Percentiles rank a stretch among this genome's conserved stretches.
Conservation (phyloP, 2,888 invertebrate genomes). For the Lydus trimaculatus region DNA sequence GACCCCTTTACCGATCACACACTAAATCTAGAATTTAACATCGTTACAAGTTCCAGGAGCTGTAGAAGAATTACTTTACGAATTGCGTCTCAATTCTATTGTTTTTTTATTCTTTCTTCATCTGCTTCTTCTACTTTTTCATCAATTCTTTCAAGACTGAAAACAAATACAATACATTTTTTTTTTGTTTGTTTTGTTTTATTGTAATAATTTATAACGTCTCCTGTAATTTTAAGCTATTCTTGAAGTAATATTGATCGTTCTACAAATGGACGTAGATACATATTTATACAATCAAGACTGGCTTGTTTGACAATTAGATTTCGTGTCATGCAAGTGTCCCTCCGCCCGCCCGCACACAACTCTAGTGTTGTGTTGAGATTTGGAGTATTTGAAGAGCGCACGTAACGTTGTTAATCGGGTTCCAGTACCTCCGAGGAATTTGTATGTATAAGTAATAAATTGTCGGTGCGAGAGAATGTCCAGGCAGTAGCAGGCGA, state of each 20-base stretch:
- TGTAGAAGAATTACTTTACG: constrained; percentile 15
- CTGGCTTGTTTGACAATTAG: constrained; percentile 28
- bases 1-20: constrained; percentile 55
- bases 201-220: too few species aligned
- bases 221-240: too few species aligned
- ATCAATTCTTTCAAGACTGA: constrained; percentile 1
- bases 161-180: too few species aligned
- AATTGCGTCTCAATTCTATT: constrained; percentile 32
- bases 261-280: background rate
- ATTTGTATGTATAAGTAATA: constrained; percentile 56
- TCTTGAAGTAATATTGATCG: background rate
- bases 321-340: constrained; percentile 20
- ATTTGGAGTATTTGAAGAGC: constrained; percentile 33
- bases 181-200: too few species aligned
- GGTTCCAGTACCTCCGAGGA: constrained; percentile 41
- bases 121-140: too few species aligned
- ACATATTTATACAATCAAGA: constrained; percentile 30
- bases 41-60: constrained; percentile 32
- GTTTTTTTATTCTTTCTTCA: constrained; percentile 31
- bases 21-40: constrained; percentile 46
- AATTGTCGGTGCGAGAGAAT: constrained; percentile 67
- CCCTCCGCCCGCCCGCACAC: too few species aligned
- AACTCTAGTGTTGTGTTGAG: constrained; percentile 28
- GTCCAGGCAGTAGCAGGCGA: constrained; percentile 60
- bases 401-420: constrained; percentile 43